These are phyloP conservation scores for Calliphora vicina DNA, from an alignment of 1,140 invertebrate species.

Conservation along the genomic window DNA sequence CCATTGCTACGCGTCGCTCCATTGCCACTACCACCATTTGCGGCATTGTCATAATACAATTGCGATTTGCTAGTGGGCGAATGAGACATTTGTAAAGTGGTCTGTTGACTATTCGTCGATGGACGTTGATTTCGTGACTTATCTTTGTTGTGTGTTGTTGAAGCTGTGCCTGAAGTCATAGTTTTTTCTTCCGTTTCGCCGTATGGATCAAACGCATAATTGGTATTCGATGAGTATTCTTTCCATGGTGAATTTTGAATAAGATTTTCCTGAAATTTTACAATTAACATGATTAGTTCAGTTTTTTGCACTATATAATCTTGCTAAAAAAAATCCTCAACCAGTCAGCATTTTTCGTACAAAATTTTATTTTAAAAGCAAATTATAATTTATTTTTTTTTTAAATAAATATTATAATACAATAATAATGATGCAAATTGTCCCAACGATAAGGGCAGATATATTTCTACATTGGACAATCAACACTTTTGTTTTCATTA, in stretches of 20 bases:
- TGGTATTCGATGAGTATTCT: constrained; percentile 84
- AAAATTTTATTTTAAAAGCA: constrained; percentile 2
- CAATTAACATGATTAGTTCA: constrained; percentile 37
- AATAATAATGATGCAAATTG: neutral
- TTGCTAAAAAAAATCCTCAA: constrained; percentile 42
- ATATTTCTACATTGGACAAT: constrained; percentile 31
- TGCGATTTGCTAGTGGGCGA: constrained; percentile 62
- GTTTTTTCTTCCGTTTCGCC: constrained; percentile 78
- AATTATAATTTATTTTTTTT: constrained; percentile 15
- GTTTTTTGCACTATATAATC: neutral
- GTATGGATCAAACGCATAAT: constrained; percentile 87
- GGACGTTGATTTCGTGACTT: constrained; percentile 50
- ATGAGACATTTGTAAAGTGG: constrained; percentile 61
- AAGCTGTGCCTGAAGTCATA: constrained; percentile 60
- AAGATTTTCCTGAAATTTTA: constrained; percentile 75
- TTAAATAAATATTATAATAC: neutral
- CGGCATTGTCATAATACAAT: constrained; percentile 55
- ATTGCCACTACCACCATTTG: constrained; percentile 44
- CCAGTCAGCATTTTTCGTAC: constrained; percentile 59
- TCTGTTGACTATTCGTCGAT: constrained; percentile 55
- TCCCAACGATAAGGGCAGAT: constrained; percentile 20
- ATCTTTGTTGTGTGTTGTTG: constrained; percentile 46
- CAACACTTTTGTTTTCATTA: constrained; percentile 12
- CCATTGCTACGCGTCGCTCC: constrained; percentile 39
- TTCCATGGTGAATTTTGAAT: constrained; percentile 86